Base-by-base conservation (phyloP, 2,113 vertebrate species). In the Solea senegalensis region DNA sequence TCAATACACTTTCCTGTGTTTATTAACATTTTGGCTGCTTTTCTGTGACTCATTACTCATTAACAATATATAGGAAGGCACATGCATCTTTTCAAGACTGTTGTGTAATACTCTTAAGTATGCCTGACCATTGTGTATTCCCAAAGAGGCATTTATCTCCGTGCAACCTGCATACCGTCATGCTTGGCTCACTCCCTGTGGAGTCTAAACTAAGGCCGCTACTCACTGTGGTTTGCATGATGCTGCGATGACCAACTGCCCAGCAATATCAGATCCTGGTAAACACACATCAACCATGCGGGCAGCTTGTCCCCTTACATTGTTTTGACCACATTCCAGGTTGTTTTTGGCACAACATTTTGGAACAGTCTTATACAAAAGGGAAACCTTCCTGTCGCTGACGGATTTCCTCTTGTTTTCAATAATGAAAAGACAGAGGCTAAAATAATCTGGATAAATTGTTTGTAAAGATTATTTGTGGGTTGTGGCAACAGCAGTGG, bases 351-450 rank as follows among this genome's bases (percentile, higher is more conserved):
- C 88, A 74, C 65, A 83, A 57, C 78, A 80, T 85, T 86, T 88
- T 77, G 49, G 60, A 84, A 81, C 64, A 76, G 88, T 82, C 86
- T 88, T 87, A 74, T 69, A 91, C 84, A 89, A 84, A 89, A 85
- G 81, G 83, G 74, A 91, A 92, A 90, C 88, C 87, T 90, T 88
- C 85, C 89, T 83, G 88, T 90, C 87, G 91, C 58, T 69, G 53
- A 58, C 87, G 89, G 86, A 92, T 91, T 94, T 94, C 92, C 92
- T 79, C 65, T 89, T 91, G 80, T 92, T 93, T 91, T 88, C 57
- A 76, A 62, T 73, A 81, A 84, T 85, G 46, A 87, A 75, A 88
- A 58, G 62, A 55, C 46, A 59, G 46, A 45, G 53, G 71, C 72
- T 69, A 74, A 87, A 90, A 84, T 81, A 86, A 89, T 80, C 68